These are phyloP conservation scores for Nibea coibor DNA, from an alignment of 2,113 vertebrate species.

Conservation along the genomic window DNA sequence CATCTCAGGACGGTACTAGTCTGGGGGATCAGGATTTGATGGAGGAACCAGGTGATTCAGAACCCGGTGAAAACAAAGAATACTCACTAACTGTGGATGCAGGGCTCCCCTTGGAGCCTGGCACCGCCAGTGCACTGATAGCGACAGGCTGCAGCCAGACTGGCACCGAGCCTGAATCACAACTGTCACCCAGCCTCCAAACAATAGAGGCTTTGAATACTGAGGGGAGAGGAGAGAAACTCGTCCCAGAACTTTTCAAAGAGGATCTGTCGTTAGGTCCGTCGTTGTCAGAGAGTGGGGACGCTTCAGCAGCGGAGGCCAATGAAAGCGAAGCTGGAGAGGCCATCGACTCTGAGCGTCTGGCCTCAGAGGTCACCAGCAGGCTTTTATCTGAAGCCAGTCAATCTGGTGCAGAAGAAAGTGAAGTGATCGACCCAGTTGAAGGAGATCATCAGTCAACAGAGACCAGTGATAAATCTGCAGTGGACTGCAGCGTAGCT, in stretches of 20 bases:
- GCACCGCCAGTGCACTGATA: background rate
- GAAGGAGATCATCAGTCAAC: conserved; percentile 14
- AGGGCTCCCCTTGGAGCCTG: conserved; percentile 24
- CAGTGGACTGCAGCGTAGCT: background rate
- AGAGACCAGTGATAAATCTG: conserved; percentile 34
- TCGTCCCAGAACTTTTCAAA: conserved; percentile 24
- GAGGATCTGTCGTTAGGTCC: conserved; percentile 22
- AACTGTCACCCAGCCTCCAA: conserved; percentile 29
- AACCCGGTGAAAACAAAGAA: conserved; percentile 4
- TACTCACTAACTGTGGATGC: background rate
- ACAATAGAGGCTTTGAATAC: conserved; percentile 44
- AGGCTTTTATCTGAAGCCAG: background rate
- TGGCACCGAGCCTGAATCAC: conserved; percentile 45
- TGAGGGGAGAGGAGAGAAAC: conserved; percentile 43
- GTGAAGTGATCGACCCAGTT: background rate
- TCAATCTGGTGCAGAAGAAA: conserved; percentile 1
- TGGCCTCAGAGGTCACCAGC: conserved; percentile 16
- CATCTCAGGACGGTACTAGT: conserved; percentile 13
- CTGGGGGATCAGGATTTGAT: conserved; percentile 24
- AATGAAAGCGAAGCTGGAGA: conserved; percentile 6
- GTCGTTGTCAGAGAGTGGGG: background rate
- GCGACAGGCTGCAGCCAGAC: conserved; percentile 17
- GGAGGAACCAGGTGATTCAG: conserved; percentile 11
- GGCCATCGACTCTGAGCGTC: conserved; percentile 1
- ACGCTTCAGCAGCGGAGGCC: background rate